phyloP scores from a whole-genome alignment of 2,113 vertebrate genomes.

The Sinocyclocheilus anophthalmus region DNA sequence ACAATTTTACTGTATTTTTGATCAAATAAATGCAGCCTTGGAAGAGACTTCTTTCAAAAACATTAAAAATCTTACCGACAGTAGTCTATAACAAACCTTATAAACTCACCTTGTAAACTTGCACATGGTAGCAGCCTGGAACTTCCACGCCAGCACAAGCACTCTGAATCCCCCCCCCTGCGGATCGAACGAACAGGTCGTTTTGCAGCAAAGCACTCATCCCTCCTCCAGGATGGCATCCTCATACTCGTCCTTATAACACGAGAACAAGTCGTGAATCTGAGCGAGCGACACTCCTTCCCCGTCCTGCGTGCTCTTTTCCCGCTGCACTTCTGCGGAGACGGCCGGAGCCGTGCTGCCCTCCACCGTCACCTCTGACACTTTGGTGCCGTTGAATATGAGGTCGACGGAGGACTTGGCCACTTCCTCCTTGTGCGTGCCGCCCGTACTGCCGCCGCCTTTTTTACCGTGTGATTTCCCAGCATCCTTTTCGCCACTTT shows the following conservation, averaged over 20 bases:
- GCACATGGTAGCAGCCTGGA: constrained; percentile 99
- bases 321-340: constrained; percentile 76
- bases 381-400: constrained; percentile 92
- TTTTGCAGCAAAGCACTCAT: constrained; percentile 98
- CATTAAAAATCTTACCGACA: background rate
- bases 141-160: constrained; percentile 98
- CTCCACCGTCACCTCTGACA: constrained; percentile 82
- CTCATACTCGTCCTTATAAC: constrained; percentile 94
- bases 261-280: constrained; percentile 88
- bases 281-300: constrained; percentile 85
- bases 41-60: background rate
- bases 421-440: constrained; percentile 85
- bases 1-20: background rate
- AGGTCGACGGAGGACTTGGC: constrained; percentile 85
- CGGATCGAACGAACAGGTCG: constrained; percentile 97
- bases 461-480: constrained; percentile 90
- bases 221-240: constrained; percentile 96
- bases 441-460: constrained; percentile 69
- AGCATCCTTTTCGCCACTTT: constrained; percentile 94
- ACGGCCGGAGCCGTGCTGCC: constrained; percentile 72
- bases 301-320: constrained; percentile 72
- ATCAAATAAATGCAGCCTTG: background rate
- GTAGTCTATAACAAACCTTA: too few relatives aligned
- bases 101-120: constrained; percentile 85
- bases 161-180: too few relatives aligned